Conservation (phyloP, 2,797 vertebrate genomes). For the Neosilurus mollespiculum region DNA sequence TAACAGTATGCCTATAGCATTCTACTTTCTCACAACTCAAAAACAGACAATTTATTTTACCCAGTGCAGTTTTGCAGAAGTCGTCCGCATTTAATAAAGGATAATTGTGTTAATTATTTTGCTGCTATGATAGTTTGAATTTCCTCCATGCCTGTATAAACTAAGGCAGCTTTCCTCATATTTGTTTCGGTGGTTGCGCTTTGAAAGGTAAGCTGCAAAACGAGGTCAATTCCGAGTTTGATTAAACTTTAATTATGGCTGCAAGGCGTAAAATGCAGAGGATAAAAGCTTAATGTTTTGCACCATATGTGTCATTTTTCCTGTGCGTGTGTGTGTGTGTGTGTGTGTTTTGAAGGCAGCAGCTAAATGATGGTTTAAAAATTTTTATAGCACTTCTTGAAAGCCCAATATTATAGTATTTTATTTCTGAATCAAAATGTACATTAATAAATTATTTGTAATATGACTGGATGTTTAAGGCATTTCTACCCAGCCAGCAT, state of each 20-base stretch:
- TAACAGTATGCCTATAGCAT: background rate
- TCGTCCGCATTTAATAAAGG: background rate
- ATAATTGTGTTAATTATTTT: background rate
- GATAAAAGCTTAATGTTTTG: background rate
- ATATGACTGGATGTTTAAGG: background rate
- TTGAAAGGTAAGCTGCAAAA: background rate
- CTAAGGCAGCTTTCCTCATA: background rate
- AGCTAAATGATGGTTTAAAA: background rate
- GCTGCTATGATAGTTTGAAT: background rate
- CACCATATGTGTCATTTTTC: background rate
- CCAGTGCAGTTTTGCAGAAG: background rate
- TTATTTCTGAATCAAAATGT: background rate
- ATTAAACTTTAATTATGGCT: conserved; percentile 6
- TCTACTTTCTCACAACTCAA: background rate
- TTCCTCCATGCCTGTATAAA: background rate
- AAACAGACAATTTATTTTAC: background rate
- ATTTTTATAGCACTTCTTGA: background rate
- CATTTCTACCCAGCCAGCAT: background rate
- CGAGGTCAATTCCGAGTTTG: conserved; percentile 1
- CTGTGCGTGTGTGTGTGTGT: background rate
- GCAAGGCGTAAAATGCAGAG: background rate
- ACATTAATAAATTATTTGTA: background rate
- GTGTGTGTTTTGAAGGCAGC: background rate
- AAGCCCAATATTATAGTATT: background rate
- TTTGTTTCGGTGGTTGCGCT: background rate